These are phyloP conservation scores for Geophilus truncorum DNA, from an alignment of 2,888 invertebrate species.

Conservation along the genomic window DNA sequence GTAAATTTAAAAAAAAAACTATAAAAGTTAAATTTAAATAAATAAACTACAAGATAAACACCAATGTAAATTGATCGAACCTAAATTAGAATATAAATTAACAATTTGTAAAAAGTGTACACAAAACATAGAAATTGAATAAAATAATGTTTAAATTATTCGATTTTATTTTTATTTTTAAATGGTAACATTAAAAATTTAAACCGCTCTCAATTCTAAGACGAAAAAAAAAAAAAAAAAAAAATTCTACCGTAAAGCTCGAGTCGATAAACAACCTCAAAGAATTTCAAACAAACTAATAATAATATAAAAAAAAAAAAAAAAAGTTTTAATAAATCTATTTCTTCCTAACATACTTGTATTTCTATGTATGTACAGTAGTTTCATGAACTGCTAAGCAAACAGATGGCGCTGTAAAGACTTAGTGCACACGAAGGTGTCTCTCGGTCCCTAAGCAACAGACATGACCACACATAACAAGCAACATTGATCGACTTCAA, in stretches of 20 bases:
- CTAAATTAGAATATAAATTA: no score
- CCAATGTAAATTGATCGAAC: neutral
- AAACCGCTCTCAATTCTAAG: no score
- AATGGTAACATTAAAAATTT: neutral
- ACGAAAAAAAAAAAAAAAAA: no score
- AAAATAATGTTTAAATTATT: neutral
- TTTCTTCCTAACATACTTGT: no score
- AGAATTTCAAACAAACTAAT: no score
- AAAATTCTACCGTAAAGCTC: no score
- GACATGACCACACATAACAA: constrained; percentile 14
- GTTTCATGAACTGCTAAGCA: no score
- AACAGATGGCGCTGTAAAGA: neutral
- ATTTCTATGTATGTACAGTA: no score
- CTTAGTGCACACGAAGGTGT: neutral
- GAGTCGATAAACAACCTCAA: no score
- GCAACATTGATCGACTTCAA: neutral
- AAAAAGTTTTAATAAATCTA: no score
- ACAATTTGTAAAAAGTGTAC: neutral
- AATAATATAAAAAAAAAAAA: no score
- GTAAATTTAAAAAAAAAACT: no score
- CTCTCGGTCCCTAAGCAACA: neutral
- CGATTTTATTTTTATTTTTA: neutral
- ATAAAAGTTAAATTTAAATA: neutral
- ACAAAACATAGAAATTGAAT: neutral
- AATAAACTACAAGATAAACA: neutral